Evolutionary conservation across 1,140 invertebrate genomes (phyloP).

Genomic region (Saxidomus purpurata): DNA sequence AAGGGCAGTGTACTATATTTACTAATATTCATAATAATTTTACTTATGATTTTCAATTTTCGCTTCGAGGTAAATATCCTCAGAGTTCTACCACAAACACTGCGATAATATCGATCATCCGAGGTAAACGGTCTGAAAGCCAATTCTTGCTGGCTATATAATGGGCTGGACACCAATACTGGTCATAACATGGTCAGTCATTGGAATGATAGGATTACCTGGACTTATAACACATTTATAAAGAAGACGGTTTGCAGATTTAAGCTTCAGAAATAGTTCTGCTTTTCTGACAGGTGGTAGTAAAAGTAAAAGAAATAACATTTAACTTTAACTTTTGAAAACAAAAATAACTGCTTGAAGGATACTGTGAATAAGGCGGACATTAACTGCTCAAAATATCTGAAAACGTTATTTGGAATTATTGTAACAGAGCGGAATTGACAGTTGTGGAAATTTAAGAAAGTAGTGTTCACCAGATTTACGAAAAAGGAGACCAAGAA

Average conservation of each 20-base stretch:
- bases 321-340: too few species aligned
- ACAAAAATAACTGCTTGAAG: too few species aligned
- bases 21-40: neutral
- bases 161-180: neutral
- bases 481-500: too few species aligned
- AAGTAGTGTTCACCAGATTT: too few species aligned
- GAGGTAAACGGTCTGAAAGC: conserved; percentile 20
- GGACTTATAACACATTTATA: neutral
- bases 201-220: neutral
- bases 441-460: too few species aligned
- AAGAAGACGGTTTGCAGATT: neutral
- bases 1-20: neutral
- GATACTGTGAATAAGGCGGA: too few species aligned
- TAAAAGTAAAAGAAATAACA: too few species aligned
- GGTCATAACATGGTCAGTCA: conserved; percentile 6
- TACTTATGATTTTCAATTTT: conserved; percentile 1
- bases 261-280: neutral
- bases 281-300: neutral
- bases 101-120: conserved; percentile 12
- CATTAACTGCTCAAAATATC: too few species aligned
- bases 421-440: too few species aligned
- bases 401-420: too few species aligned
- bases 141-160: neutral
- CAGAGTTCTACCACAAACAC: neutral
- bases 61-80: conserved; percentile 1